Base-by-base conservation (phyloP, 2,888 invertebrate species). In the Drosophila macrospina region DNA sequence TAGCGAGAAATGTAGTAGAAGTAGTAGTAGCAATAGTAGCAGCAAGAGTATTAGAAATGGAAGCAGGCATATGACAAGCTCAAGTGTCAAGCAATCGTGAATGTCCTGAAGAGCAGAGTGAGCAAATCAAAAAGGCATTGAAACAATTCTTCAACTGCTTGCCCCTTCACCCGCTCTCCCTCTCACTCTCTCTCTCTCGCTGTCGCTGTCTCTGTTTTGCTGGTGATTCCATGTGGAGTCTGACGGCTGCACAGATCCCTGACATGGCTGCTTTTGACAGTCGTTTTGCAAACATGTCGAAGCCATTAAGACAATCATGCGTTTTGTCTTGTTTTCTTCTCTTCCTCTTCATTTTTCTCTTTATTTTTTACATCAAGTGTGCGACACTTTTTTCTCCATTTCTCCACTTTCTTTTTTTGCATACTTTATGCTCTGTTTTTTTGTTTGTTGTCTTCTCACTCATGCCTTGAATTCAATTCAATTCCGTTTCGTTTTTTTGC, bases 251-350 rank as follows among this genome's bases (percentile, higher is more conserved):
- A 42, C 50, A 50, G 44, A 48, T 61, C 57, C 45, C 62, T 66
- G 67, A 71, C 69, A 59, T 47, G 67, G 37, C 85, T 85, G 85
- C 82, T 78, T 82, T 84, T 86, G 85, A 88, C 89, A 89, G 89
- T 86, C 86, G 86, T 86, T 86, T 89, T 88, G 89, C 88, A 89
- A 86, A 86, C 86, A 86, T 86, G 86, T 86, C 86, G 88, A 86
- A 88, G 88, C 84, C 84, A 84, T 84, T 84, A 84, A 88, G 88
- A 85, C 84, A 85, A 86, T 86, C 89, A 89, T 86, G 87, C 80
- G 83, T 88, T 80, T 66, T 65, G 59, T 62, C 63, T 15, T 54
- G 45, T 20, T 20, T 20, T 20, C 3, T 20, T 20, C 3, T 20
- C 20, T 20, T 20, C 20, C 20, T 20, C 3, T 20, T 20, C n/a